phyloP scores from a whole-genome alignment of 2,797 vertebrate genomes.

The Gallinago solitaria region DNA sequence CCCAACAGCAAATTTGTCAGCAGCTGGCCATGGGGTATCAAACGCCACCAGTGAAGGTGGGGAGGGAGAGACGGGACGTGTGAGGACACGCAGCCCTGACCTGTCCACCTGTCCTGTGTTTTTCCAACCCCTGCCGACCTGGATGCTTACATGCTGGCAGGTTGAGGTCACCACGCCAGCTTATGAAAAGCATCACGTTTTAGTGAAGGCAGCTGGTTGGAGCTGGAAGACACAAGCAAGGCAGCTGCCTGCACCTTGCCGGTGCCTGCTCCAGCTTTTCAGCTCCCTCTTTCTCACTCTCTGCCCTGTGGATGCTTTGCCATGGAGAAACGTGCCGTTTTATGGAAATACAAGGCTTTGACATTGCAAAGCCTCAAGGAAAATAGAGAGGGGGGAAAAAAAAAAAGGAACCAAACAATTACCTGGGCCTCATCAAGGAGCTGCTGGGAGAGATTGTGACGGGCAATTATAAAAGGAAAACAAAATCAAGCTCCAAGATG shows the following conservation, averaged over 20 bases:
- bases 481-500: conserved; percentile 46
- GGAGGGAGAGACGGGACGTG: neutral
- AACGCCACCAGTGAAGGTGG: accelerated
- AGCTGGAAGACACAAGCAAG: neutral
- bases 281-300: neutral
- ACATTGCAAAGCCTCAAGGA: conserved; percentile 44
- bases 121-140: neutral
- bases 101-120: neutral
- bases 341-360: conserved; percentile 49
- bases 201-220: conserved; percentile 3
- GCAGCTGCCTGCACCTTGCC: neutral
- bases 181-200: neutral
- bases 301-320: neutral
- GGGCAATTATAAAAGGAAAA: conserved; percentile 67
- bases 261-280: neutral
- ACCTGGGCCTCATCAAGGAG: conserved; percentile 53
- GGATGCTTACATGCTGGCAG: neutral
- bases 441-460: neutral
- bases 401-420: conserved; percentile 38
- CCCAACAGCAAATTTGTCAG: neutral
- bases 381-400: neutral
- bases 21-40: accelerated
- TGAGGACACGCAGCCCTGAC: neutral
- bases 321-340: conserved; percentile 6
- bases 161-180: neutral